Evolutionary conservation across 2,113 vertebrate species (phyloP), one percentile per base, ranked within the genome.

Genomic region (Hydrolagus affinis): DNA sequence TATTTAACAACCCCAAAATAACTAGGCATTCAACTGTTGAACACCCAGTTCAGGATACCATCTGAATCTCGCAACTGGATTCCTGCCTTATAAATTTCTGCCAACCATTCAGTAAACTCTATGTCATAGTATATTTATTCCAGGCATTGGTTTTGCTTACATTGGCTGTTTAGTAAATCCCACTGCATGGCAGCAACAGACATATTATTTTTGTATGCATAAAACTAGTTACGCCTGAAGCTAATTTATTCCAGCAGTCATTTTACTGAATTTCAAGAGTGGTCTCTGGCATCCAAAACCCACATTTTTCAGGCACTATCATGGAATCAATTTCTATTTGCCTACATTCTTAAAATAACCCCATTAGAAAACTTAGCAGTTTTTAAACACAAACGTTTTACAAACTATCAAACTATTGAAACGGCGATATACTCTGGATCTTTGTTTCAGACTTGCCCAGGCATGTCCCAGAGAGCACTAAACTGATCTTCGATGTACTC

Each of bases 251-350:
- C 28, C 78, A 83, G 60, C n/a, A 62, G 8, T 64, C 62, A 11
- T 68, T 83, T 83, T 14, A 83, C 15, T 68, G 66, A 9, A 68
- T 66, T 68, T 11, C 8, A 83, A 28, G 25, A 83, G 25, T 64
- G 6, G 25, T 28, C 10, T 17, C 14, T 56, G 32, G 28, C 25
- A 32, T 83, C 15, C 25, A 83, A 11, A 23, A 83, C 60, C 19
- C 25, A 66, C 28, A 60, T 23, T 64, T 80, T 80, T 80, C 77
- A 64, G 25, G 4, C 60, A 30, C 28, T 66, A 62, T 17, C 62
- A 30, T 30, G 60, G 78, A 83, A 83, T 11, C 78, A 83, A 83
- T 83, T 66, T 83, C 78, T 83, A 83, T 83, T 83, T 83, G 66
- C 28, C 23, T 15, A 83, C 28, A 83, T 66, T 83, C 78, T 83